Base-by-base conservation (phyloP, 2,888 invertebrate genomes). In the Temnothorax unifasciatus region DNA sequence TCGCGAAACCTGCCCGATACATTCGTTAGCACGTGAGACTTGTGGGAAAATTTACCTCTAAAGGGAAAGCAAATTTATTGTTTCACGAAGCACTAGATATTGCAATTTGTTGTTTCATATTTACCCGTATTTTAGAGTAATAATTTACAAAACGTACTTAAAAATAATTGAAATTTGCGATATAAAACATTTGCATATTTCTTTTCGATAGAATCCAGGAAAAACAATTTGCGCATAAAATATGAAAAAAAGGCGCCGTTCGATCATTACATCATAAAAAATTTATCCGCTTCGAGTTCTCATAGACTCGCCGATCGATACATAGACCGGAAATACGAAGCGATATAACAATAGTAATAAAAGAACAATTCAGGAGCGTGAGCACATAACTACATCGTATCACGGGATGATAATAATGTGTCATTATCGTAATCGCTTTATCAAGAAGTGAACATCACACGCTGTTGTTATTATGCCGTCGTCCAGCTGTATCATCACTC, bases 341-440 rank as follows among this genome's bases (percentile, higher is more conserved):
- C 68, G 21, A 44, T n/a, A 57, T 15, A 68, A 77, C 44, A 44
- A 68, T 68, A 77, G 29, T 57, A 68, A 77, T 68, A 57, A 44
- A 57, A 69, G 13, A n/a, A 69, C 44, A 68, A 74, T 69, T 68
- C 61, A 52, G 61, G 1, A 29, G 38, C 38, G 3, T 21, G 25
- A 18, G 11, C 59, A 38, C 34, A 9, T 66, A 38, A 50, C 47
- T 59, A 38, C 47, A 50, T 38, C 21, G 29, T 74, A 81, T 81
- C 81, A 50, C 73, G 34, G 34, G 34, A 57, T 15, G 47, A 59
- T 74, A 81, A 81, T 81, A 38, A 61, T 52, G 50, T 74, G 13
- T 52, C 74, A 81, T 81, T 47, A 81, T 74, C 25, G n/a, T 81
- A 61, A 81, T 73, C 61, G 81, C 50, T 81, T 81, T 81, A 81